Evolutionary conservation across 1,140 invertebrate species (phyloP).

Genomic region (Lasioglossum albipes): DNA sequence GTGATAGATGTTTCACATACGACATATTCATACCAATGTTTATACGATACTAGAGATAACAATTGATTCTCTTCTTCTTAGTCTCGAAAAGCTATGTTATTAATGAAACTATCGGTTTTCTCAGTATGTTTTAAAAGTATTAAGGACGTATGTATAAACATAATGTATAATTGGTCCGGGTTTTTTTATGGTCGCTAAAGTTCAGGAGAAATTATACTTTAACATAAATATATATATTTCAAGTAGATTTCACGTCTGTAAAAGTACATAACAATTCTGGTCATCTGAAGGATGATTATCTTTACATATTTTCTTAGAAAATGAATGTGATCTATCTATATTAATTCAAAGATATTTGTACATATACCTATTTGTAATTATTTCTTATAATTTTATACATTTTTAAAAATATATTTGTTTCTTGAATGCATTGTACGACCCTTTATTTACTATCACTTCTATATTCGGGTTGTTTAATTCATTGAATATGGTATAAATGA

Average conservation of each 20-base stretch:
- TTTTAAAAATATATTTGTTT: constrained; percentile 4
- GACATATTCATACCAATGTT: neutral
- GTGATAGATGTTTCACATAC: neutral
- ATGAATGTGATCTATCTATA: neutral
- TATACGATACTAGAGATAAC: neutral
- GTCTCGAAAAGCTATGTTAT: neutral
- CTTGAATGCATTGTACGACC: neutral
- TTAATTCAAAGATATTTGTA: neutral
- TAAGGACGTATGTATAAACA: neutral
- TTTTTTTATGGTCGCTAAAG: neutral
- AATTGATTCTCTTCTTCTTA: neutral
- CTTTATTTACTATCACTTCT: neutral
- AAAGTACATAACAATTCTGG: too few relatives aligned
- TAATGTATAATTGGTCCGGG: neutral
- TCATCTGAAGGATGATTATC: too few relatives aligned
- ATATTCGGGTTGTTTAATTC: too few relatives aligned
- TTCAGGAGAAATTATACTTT: neutral
- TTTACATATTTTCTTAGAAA: neutral
- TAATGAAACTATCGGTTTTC: neutral
- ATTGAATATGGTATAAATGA: neutral
- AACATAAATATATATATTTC: too few relatives aligned
- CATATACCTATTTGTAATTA: neutral
- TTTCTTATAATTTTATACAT: constrained; percentile 12
- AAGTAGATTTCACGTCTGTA: too few relatives aligned
- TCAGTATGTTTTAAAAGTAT: neutral